Conservation (phyloP, 2,113 vertebrate genomes). For the Xenopus borealis region DNA sequence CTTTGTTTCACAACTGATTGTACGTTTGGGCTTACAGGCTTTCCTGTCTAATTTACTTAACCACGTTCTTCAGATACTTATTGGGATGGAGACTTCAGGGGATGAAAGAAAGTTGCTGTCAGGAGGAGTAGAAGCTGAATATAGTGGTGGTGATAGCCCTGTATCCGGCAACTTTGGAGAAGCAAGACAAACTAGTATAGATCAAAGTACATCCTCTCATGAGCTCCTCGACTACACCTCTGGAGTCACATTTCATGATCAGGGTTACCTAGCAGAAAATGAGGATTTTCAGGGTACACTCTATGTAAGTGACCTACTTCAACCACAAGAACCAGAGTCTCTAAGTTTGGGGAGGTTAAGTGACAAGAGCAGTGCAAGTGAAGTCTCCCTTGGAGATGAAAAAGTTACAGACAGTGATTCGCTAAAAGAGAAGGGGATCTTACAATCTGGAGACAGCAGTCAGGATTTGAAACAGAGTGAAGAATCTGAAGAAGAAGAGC, state of each 20-base stretch:
- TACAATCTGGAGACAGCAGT: conserved; percentile 85
- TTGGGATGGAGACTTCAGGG: conserved; percentile 78
- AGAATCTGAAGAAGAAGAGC: conserved; percentile 73
- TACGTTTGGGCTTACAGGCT: conserved; percentile 85
- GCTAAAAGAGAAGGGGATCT: conserved; percentile 78
- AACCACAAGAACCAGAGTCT: conserved; percentile 79
- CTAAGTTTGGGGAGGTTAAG: conserved; percentile 86
- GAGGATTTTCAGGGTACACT: conserved; percentile 92
- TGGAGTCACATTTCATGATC: conserved; percentile 89
- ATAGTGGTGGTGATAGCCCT: conserved; percentile 68
- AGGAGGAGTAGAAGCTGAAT: conserved; percentile 77
- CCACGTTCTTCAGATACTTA: conserved; percentile 89
- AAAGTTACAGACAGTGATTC: conserved; percentile 67
- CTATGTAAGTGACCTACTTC: conserved; percentile 71
- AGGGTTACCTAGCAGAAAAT: conserved; percentile 80
- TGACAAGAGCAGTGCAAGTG: conserved; percentile 91
- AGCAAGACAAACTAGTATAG: conserved; percentile 74
- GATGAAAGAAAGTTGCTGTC: conserved; percentile 75
- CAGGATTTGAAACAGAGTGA: conserved; percentile 90
- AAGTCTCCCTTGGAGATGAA: conserved; percentile 81
- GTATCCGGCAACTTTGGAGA: conserved; percentile 74
- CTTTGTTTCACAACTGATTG: conserved; percentile 89
- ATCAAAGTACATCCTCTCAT: conserved; percentile 57
- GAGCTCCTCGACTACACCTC: conserved; percentile 87
- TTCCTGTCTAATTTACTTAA: conserved; percentile 87